These are phyloP conservation scores for Rhagonycha lutea DNA, from an alignment of 2,888 invertebrate species.

Conservation along the genomic window DNA sequence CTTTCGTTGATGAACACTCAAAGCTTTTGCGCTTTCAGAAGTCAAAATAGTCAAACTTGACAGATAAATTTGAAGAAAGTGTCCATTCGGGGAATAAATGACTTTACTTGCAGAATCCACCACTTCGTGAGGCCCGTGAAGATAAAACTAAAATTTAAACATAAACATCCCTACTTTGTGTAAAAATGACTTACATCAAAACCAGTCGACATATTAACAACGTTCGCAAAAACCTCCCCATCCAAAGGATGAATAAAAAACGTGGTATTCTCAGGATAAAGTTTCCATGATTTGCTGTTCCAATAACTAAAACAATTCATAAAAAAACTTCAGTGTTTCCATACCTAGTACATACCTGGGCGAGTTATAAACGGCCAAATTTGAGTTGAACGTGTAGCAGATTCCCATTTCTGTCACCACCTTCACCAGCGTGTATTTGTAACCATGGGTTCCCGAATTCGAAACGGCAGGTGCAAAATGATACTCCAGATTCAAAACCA, in stretches of 20 bases:
- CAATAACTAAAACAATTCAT: slow-evolving; percentile 58
- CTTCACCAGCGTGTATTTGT: slow-evolving; percentile 55
- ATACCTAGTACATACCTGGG: slow-evolving; percentile 60
- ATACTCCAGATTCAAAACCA: slow-evolving; percentile 60
- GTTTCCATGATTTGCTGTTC: slow-evolving; percentile 61
- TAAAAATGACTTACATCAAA: slow-evolving; percentile 61
- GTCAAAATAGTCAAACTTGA: slow-evolving; percentile 49
- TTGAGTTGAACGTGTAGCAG: slow-evolving; percentile 71
- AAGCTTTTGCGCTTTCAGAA: slow-evolving; percentile 44
- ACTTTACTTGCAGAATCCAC: slow-evolving; percentile 65
- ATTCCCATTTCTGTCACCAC: slow-evolving; percentile 72
- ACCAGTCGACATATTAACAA: slow-evolving; percentile 70
- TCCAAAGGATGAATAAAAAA: slow-evolving; percentile 71
- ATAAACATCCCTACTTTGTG: background rate
- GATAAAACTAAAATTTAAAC: slow-evolving; percentile 56
- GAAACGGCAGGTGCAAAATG: slow-evolving; percentile 58
- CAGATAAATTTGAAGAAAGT: slow-evolving; percentile 48
- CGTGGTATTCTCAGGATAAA: slow-evolving; percentile 54
- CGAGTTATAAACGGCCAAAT: slow-evolving; percentile 64
- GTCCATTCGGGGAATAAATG: slow-evolving; percentile 44
- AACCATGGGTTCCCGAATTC: slow-evolving; percentile 45
- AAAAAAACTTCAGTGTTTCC: background rate
- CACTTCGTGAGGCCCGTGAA: slow-evolving; percentile 71
- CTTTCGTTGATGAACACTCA: slow-evolving; percentile 67
- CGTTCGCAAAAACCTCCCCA: slow-evolving; percentile 75